Conservation (phyloP, 2,113 vertebrate genomes). For the Blennius ocellaris region DNA sequence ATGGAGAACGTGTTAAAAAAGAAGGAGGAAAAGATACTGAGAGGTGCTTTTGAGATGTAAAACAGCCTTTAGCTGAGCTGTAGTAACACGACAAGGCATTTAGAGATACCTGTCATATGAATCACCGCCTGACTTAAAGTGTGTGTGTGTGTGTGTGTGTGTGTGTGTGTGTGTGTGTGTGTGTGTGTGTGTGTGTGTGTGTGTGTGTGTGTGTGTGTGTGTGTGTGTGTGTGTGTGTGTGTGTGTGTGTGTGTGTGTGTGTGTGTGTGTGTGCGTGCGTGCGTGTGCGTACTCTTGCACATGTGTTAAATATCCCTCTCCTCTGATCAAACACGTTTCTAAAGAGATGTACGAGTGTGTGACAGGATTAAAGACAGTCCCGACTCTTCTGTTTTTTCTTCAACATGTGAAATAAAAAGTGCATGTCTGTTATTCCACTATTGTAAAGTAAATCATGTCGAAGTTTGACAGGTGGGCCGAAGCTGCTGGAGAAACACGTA, state of each 20-base stretch:
- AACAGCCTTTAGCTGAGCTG: constrained; percentile 58
- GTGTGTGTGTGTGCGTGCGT: neutral
- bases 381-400: neutral
- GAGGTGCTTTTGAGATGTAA: constrained; percentile 75
- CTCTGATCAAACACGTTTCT: constrained; percentile 19
- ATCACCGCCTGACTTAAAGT: constrained; percentile 29
- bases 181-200: neutral
- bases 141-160: constrained; percentile 2
- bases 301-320: neutral
- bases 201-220: constrained; percentile 3
- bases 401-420: neutral
- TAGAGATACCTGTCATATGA: constrained; percentile 54
- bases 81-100: constrained; percentile 61
- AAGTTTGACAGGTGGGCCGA: too few species aligned
- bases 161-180: constrained; percentile 3
- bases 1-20: constrained; percentile 20
- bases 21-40: constrained; percentile 44
- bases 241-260: constrained; percentile 5
- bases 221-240: neutral
- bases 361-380: neutral
- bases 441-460: too few species aligned
- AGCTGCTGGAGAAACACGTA: constrained; percentile 2
- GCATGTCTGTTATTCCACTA: too few species aligned
- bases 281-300: neutral
- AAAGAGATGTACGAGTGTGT: constrained; percentile 15